Evolutionary conservation across 1,140 invertebrate species (phyloP), one percentile per base, ranked within the genome.

Genomic region (Aphelinus atriplicis): DNA sequence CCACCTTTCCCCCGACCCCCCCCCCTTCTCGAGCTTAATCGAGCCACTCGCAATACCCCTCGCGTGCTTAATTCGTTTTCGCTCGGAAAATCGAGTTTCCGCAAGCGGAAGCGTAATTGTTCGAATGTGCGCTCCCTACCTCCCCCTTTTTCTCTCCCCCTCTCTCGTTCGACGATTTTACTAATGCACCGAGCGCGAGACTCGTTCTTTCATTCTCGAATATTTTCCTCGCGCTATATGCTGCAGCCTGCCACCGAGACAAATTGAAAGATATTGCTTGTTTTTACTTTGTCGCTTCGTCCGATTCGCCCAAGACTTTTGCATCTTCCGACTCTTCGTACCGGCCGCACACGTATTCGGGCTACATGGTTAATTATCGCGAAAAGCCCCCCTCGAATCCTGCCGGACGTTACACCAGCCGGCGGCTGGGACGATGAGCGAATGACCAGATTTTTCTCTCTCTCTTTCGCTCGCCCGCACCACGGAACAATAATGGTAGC

Each of bases 401-500:
- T 26, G 26, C 26, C 26, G 26, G 0, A 26, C 26, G 26, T 26
- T 26, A 26, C 26, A 26, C 26, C 68, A 58, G 46, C 57, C 7
- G 56, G 9, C 56, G 68, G 10, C 57, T 47, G 68, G 77, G 71
- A 81, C 77, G 84, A 84, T 85, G 84, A 85, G 81, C 82, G 82
- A 87, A 84, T 86, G 85, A 85, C 83, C 84, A 85, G 84, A 86
- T 85, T 84, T 6, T 9, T 9, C 9, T 53, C 9, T 53, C 4
- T 53, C 51, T 53, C 79, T 84, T 84, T 83, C 84, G 81, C 82
- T 71, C 84, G 84, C 77, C 0, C 4, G 9, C 51, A 53, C 51
- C 51, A 26, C 81, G 84, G 79, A 84, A 86, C 84, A 86, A 86
- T 87, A 86, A 86, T 86, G 83, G 81, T 82, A 83, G 77, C 77